These are phyloP conservation scores for Sinodicranocentrus sp. DNA, from an alignment of 2,888 invertebrate genomes.

Conservation along the genomic window DNA sequence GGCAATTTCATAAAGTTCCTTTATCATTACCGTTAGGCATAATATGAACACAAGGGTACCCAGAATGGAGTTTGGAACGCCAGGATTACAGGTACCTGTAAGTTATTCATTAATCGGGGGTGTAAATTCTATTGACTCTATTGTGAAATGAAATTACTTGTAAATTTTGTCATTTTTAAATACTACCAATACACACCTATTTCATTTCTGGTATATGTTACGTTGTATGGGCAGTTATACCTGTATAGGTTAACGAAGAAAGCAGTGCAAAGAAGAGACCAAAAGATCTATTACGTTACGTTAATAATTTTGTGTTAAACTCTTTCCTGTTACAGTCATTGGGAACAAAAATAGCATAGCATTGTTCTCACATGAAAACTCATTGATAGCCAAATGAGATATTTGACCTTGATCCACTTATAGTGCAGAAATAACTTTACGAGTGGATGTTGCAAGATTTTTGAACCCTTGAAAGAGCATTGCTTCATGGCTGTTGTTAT, in stretches of 20 bases:
- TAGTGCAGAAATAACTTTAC: constrained; percentile 13
- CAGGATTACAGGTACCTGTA: not conserved
- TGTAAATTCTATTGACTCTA: no score
- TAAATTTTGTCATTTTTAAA: no score
- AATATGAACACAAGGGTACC: not conserved
- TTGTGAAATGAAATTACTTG: no score
- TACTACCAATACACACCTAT: not conserved
- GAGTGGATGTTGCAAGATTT: not conserved
- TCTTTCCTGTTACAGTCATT: not conserved
- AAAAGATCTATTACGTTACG: not conserved
- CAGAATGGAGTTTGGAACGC: not conserved
- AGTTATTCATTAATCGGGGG: no score
- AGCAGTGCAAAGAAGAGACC: not conserved
- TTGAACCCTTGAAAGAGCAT: not conserved
- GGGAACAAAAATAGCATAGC: not conserved
- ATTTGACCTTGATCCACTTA: constrained; percentile 5
- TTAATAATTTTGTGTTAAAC: not conserved
- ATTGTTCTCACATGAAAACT: constrained; percentile 6
- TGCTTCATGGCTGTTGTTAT: constrained; percentile 8
- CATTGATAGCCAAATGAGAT: constrained; percentile 7
- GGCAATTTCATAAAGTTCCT: not conserved
- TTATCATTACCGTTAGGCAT: not conserved
- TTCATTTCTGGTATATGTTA: no score
- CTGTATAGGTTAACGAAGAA: not conserved
- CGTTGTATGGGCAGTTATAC: not conserved